A percentile compares a stretch with the other conserved stretches of the same genome.
These are phyloP conservation scores for Gymnarchus niloticus DNA, from an alignment of 2,113 vertebrate species.

Conservation along the genomic window DNA sequence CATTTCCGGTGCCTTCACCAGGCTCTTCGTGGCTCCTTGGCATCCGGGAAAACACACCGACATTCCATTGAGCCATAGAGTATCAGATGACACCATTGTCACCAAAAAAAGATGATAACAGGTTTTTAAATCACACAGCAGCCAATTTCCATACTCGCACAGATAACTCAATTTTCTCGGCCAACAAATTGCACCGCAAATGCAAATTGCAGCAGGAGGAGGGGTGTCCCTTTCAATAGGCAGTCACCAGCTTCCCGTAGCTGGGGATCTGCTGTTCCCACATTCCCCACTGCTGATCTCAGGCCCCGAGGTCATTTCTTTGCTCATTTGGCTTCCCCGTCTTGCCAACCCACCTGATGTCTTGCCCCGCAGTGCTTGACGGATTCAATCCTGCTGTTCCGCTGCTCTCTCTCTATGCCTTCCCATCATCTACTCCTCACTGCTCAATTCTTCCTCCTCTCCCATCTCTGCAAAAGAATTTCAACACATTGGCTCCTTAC, in stretches of 20 bases:
- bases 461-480: neutral
- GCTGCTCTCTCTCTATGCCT: neutral
- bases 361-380: neutral
- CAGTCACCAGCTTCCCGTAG: neutral
- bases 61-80: neutral
- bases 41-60: neutral
- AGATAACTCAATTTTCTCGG: neutral
- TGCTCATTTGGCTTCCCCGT: neutral
- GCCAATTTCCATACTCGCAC: neutral
- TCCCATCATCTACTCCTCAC: neutral
- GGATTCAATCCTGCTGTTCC: too few relatives aligned
- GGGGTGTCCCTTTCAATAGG: neutral
- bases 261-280: neutral
- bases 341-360: neutral
- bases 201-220: neutral
- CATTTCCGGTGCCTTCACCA: neutral
- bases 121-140: neutral
- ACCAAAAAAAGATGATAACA: constrained; percentile 17
- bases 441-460: too few relatives aligned
- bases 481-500: neutral
- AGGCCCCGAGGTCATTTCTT: neutral
- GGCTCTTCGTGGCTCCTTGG: neutral
- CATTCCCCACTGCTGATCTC: neutral
- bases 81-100: neutral
- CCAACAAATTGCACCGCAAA: neutral